Conservation (phyloP, 2,888 invertebrate species). For the Epinotia brunnichana region DNA sequence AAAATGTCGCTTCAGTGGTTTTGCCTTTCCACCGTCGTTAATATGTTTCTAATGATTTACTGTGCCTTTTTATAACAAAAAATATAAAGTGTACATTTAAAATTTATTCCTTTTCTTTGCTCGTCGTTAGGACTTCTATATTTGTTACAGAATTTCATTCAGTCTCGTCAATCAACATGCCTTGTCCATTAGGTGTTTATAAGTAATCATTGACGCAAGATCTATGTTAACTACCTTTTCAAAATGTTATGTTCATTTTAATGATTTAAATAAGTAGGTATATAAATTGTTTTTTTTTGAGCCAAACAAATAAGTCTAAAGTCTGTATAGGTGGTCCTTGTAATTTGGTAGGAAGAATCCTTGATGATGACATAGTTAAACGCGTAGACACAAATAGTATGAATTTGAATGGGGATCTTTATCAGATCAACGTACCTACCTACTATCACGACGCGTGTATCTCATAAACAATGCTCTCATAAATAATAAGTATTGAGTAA, state of each 20-base stretch:
- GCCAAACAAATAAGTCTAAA: neutral
- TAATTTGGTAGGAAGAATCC: conserved; percentile 11
- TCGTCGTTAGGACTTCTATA: too few relatives aligned
- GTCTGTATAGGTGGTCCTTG: conserved; percentile 18
- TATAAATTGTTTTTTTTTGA: neutral
- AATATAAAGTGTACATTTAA: too few relatives aligned
- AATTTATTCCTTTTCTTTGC: too few relatives aligned
- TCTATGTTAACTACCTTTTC: neutral
- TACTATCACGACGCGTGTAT: neutral
- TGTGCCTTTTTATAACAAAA: too few relatives aligned
- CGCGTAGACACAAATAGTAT: conserved; percentile 7
- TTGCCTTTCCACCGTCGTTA: too few relatives aligned
- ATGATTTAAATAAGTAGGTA: neutral
- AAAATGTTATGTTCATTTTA: neutral
- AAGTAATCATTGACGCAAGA: neutral
- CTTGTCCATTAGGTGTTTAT: neutral
- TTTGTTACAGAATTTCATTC: too few relatives aligned
- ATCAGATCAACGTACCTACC: neutral
- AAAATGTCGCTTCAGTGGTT: too few relatives aligned
- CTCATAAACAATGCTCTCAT: neutral
- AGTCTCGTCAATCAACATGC: too few relatives aligned
- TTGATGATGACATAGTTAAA: conserved; percentile 1
- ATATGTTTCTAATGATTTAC: too few relatives aligned
- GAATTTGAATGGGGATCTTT: conserved; percentile 32
- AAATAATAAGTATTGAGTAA: neutral